Evolutionary conservation across 64 coral and sea anemone genomes (phyloP).

Genomic region (Hydrozoanthus tunicans): DNA sequence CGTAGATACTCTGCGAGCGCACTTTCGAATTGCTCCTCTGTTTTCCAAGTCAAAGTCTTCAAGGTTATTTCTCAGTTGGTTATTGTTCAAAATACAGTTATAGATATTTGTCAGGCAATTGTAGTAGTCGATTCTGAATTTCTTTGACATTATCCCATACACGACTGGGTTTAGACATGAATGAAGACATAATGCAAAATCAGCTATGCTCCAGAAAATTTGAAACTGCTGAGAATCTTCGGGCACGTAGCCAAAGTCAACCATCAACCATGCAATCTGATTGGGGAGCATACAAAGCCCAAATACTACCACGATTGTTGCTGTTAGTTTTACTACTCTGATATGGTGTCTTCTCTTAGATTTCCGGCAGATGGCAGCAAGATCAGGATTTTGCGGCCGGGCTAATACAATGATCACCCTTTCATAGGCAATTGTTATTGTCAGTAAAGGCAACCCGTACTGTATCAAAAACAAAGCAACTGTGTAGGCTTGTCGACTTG

Average conservation of each 20-base stretch:
- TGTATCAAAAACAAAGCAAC: conserved; percentile 7
- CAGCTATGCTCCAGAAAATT: conserved; percentile 26
- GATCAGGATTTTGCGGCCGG: neutral
- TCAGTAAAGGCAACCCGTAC: neutral
- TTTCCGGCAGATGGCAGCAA: neutral
- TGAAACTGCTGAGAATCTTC: neutral
- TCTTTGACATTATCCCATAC: conserved; percentile 25
- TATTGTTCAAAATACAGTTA: neutral
- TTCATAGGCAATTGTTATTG: neutral
- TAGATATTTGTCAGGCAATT: neutral
- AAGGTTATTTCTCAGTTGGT: neutral
- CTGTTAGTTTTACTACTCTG: neutral
- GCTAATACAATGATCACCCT: neutral
- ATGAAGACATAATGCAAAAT: conserved; percentile 1
- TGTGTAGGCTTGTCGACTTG: conserved; percentile 10
- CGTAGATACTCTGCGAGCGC: no score
- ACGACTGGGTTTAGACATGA: conserved; percentile 24
- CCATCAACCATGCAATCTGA: conserved; percentile 36
- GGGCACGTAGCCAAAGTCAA: conserved; percentile 1
- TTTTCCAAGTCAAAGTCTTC: neutral
- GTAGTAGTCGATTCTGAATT: conserved; percentile 9
- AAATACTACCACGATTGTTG: neutral
- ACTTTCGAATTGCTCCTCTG: neutral
- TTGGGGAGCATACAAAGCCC: conserved; percentile 19
- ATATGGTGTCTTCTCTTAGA: conserved; percentile 7